Conservation (phyloP, 2,797 vertebrate genomes). For the Heteromormyrus szaboi region DNA sequence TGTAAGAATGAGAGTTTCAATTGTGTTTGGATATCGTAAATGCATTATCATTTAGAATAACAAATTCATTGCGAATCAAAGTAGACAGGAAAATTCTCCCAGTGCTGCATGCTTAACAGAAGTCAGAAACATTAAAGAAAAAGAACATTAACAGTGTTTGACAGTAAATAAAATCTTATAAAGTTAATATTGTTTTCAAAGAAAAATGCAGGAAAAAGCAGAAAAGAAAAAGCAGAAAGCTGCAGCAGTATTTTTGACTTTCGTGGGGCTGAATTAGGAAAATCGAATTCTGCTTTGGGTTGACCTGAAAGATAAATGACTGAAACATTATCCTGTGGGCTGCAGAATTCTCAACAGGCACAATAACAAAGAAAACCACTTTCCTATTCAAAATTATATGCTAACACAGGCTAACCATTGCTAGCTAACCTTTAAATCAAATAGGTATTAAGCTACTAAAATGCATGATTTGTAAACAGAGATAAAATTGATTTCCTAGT, state of each 20-base stretch:
- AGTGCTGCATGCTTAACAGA: neutral
- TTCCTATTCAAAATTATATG: neutral
- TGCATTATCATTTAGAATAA: neutral
- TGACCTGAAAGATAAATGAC: neutral
- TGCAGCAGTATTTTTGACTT: neutral
- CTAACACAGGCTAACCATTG: neutral
- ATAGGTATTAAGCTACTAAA: neutral
- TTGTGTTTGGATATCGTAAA: neutral
- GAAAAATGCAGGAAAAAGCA: neutral
- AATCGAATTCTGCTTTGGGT: neutral
- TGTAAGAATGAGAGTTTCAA: neutral
- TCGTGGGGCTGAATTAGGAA: neutral
- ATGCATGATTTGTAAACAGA: neutral
- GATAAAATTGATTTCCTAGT: neutral
- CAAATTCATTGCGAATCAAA: neutral
- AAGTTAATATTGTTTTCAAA: neutral
- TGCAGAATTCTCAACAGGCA: neutral
- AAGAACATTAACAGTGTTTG: neutral
- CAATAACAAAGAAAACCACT: neutral
- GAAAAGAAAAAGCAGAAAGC: neutral
- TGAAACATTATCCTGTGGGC: neutral
- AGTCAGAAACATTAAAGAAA: neutral
- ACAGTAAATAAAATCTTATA: neutral
- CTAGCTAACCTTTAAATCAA: neutral
- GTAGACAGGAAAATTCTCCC: neutral